Conservation (phyloP, 2,888 invertebrate genomes). For the Tortrix viridana region DNA sequence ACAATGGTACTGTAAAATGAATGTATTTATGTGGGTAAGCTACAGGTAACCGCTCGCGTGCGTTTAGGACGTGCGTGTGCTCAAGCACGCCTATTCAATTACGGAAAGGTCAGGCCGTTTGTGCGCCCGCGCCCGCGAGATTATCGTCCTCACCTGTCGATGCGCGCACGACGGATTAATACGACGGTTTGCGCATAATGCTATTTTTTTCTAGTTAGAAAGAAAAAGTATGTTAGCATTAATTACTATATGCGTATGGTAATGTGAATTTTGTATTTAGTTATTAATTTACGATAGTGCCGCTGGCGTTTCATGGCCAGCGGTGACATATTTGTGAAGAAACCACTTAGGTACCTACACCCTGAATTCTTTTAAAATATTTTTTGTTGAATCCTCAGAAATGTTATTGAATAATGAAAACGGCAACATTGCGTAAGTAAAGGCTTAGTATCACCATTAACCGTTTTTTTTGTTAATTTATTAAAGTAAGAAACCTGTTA, state of each 20-base stretch:
- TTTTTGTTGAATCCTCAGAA: too few relatives aligned
- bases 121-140: conserved; percentile 72
- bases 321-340: background rate
- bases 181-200: conserved; percentile 32
- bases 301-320: background rate
- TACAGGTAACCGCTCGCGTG: conserved; percentile 59
- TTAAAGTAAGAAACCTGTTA: too few relatives aligned
- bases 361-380: too few relatives aligned
- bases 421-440: too few relatives aligned
- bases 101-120: conserved; percentile 78
- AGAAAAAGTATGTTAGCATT: conserved; percentile 41
- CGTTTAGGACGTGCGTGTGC: conserved; percentile 72
- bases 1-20: conserved; percentile 22
- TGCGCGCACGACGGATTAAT: conserved; percentile 61
- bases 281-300: background rate
- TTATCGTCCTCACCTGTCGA: conserved; percentile 78
- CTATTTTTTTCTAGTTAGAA: conserved; percentile 40
- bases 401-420: too few relatives aligned
- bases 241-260: conserved; percentile 38
- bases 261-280: background rate
- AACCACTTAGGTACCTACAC: background rate
- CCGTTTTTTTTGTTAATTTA: too few relatives aligned
- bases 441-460: too few relatives aligned
- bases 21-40: conserved; percentile 43
- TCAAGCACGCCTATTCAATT: conserved; percentile 79